Evolutionary conservation across 2,113 vertebrate genomes (phyloP).

Genomic region (Oncorhynchus kisutch): DNA sequence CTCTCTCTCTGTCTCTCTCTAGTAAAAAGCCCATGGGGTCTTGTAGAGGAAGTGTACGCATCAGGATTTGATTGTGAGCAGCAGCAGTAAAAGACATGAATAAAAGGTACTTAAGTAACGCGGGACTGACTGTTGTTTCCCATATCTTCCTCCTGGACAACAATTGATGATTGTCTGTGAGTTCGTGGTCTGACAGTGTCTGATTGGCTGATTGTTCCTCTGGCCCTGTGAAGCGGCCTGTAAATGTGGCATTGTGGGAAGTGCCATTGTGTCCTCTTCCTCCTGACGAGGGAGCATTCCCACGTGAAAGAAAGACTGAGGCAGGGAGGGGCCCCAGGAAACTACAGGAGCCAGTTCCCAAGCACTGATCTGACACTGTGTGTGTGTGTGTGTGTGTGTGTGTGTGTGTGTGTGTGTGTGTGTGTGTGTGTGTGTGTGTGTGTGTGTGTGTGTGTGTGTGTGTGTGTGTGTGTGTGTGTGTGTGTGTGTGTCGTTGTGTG

Average conservation of each 20-base stretch:
- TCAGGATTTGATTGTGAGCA: slow-evolving; percentile 57
- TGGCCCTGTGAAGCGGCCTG: slow-evolving; percentile 80
- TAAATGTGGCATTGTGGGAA: slow-evolving; percentile 91
- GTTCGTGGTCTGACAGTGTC: slow-evolving; percentile 87
- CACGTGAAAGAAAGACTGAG: slow-evolving; percentile 92
- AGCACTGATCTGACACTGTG: slow-evolving; percentile 59
- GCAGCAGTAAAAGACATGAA: slow-evolving; percentile 60
- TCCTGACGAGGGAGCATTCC: slow-evolving; percentile 93
- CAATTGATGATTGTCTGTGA: slow-evolving; percentile 91
- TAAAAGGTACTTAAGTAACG: slow-evolving; percentile 66
- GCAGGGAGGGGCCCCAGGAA: slow-evolving; percentile 80
- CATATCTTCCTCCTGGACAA: slow-evolving; percentile 76
- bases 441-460: slow-evolving; percentile 54
- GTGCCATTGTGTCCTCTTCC: slow-evolving; percentile 97
- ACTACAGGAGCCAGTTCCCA: slow-evolving; percentile 80
- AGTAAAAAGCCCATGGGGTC: slow-evolving; percentile 17
- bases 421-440: slow-evolving; percentile 52
- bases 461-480: slow-evolving; percentile 53
- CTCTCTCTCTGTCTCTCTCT: neutral
- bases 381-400: slow-evolving; percentile 52
- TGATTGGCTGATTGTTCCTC: slow-evolving; percentile 96
- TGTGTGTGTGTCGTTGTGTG: slow-evolving; percentile 48
- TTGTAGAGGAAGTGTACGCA: slow-evolving; percentile 51
- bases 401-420: slow-evolving; percentile 51
- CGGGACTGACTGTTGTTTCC: slow-evolving; percentile 73